Evolutionary conservation across 2,888 invertebrate species (phyloP).

Genomic region (Lochmaea capreae): DNA sequence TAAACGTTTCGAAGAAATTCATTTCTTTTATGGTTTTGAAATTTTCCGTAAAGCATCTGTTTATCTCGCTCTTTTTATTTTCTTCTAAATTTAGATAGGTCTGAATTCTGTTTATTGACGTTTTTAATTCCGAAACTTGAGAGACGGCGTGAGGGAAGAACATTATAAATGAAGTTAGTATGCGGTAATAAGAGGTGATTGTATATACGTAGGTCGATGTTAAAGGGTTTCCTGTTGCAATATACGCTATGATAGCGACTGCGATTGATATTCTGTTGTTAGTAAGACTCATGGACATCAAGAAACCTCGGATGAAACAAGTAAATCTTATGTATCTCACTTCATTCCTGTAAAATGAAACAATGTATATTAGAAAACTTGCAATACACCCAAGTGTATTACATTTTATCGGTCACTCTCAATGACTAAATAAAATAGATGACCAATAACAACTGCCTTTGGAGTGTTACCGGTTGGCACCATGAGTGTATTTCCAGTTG

Average conservation of each 20-base stretch:
- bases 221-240: slow-evolving; percentile 71
- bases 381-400: no score
- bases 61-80: neutral
- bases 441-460: no score
- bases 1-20: neutral
- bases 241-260: slow-evolving; percentile 81
- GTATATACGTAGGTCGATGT: slow-evolving; percentile 77
- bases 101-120: slow-evolving; percentile 64
- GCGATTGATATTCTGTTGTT: slow-evolving; percentile 86
- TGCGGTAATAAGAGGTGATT: slow-evolving; percentile 78
- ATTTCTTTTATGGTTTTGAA: neutral
- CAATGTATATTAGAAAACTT: no score
- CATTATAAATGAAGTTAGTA: slow-evolving; percentile 75
- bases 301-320: slow-evolving; percentile 74
- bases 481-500: no score
- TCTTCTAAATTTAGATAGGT: slow-evolving; percentile 66
- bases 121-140: slow-evolving; percentile 75
- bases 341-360: slow-evolving; percentile 70
- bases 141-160: slow-evolving; percentile 73
- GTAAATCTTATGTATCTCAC: slow-evolving; percentile 73
- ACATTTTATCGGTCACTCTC: no score
- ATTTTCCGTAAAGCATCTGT: neutral
- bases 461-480: no score
- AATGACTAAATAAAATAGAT: no score
- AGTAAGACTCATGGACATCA: slow-evolving; percentile 75